Percentiles rank a stretch among this genome's conserved stretches.
These are phyloP conservation scores for Dryobates pubescens DNA, from an alignment of 2,797 vertebrate species.

Conservation along the genomic window DNA sequence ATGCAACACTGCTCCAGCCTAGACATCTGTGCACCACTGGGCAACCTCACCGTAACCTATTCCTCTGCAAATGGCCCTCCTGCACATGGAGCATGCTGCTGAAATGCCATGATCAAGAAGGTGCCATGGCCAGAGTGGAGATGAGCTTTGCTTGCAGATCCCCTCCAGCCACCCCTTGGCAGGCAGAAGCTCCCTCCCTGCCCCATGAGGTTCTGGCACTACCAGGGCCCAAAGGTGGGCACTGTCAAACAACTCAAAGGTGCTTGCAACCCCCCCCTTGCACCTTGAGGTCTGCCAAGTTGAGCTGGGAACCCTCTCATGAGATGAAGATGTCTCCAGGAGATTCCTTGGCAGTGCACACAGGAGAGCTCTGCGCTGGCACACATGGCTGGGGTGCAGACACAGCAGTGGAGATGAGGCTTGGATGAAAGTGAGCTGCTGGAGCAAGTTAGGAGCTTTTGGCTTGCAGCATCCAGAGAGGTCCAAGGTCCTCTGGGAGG, in stretches of 20 bases:
- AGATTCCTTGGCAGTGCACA: background rate
- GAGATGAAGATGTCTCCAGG: background rate
- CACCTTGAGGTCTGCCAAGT: background rate
- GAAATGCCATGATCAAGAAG: background rate
- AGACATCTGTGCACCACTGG: background rate
- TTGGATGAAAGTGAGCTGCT: background rate
- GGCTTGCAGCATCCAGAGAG: background rate
- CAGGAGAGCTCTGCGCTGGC: background rate
- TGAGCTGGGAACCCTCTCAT: background rate
- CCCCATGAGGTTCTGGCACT: background rate
- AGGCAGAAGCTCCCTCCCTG: background rate
- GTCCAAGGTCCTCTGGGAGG: background rate
- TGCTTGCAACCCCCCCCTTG: background rate
- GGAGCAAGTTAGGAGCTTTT: background rate
- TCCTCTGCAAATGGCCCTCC: background rate
- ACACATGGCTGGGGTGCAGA: background rate
- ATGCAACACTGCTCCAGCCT: background rate
- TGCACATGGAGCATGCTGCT: background rate
- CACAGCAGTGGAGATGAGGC: fast-evolving
- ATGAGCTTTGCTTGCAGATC: background rate
- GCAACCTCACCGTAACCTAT: background rate
- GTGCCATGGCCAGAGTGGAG: background rate
- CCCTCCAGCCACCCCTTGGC: background rate
- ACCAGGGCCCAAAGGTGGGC: background rate
- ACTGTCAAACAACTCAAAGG: background rate